Evolutionary conservation across 2,797 vertebrate genomes (phyloP), one percentile per base, ranked within the genome.

Genomic region (Nannoperca australis): DNA sequence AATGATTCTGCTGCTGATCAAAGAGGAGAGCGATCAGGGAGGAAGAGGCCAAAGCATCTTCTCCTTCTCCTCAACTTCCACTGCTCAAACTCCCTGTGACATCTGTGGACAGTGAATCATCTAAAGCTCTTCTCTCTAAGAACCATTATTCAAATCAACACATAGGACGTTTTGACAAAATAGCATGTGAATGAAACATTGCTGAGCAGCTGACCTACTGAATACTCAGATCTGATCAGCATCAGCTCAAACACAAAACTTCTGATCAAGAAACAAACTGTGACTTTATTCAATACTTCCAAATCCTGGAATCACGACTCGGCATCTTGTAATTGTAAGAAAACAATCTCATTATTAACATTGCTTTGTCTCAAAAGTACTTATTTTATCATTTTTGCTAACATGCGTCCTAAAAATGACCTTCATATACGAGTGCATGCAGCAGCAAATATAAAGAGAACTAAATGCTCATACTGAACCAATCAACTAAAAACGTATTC

Each of bases 1-100:
- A 87, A 78, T 1, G 44, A 70, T 68, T 58, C 17, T 54, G 42
- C 66, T 8, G 76, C 78, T 82, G 83, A 85, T 89, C 85, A 87
- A 85, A 89, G 80, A 51, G 27, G 32, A 47, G 55, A 47, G 30
- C n/a, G 34, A 67, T 70, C 59, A 17, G 63, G 40, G 56, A 74
- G 78, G 69, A 81, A 17, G 50, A 77, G 81, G 73, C 69, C 72
- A 15, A 38, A 83, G 62, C 50, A 11, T 18, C n/a, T n/a, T n/a
- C n/a, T n/a, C n/a, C n/a, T 30, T 27, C 70, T 20, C 14, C 49
- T 30, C 65, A 82, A 84, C 79, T 61, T 80, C 49, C 55, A 6
- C 65, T 15, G 53, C 62, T 78, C 49, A 74, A 69, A 76, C 72
- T 78, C 53, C 63, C 22, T 22, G 22, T 66, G 64, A 78, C 65